Evolutionary conservation across 2,797 vertebrate species (phyloP).

Genomic region (Florisuga fusca): DNA sequence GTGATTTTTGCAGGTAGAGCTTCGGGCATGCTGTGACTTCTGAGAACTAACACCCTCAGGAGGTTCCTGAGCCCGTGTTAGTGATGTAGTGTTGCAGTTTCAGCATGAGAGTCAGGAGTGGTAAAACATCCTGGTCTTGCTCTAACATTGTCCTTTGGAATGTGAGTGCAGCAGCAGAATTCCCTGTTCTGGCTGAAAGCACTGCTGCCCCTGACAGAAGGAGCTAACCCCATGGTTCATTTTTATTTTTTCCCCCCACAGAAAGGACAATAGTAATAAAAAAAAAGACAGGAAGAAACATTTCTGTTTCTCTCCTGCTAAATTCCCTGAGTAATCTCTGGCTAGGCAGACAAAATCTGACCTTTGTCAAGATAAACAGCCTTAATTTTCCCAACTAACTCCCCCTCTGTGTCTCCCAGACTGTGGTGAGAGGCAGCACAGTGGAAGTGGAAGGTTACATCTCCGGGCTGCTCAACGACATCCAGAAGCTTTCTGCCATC

Average conservation of each 20-base stretch:
- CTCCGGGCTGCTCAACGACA: slow-evolving; percentile 92
- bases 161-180: background rate
- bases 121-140: background rate
- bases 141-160: background rate
- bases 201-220: background rate
- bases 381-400: background rate
- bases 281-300: background rate
- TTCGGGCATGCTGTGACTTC: background rate
- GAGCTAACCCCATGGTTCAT: background rate
- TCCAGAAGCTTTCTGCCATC: slow-evolving; percentile 95
- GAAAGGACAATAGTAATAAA: background rate
- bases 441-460: slow-evolving; percentile 93
- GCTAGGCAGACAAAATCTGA: background rate
- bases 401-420: slow-evolving; percentile 77
- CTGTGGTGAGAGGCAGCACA: slow-evolving; percentile 94
- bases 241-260: background rate
- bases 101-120: background rate
- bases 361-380: background rate
- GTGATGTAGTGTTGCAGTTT: background rate
- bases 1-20: background rate
- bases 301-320: background rate
- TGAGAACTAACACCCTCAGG: background rate
- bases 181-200: background rate
- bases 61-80: background rate
- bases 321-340: background rate